Evolutionary conservation across 1,140 invertebrate species (phyloP).

Genomic region (Pseudomyrmex sp.): DNA sequence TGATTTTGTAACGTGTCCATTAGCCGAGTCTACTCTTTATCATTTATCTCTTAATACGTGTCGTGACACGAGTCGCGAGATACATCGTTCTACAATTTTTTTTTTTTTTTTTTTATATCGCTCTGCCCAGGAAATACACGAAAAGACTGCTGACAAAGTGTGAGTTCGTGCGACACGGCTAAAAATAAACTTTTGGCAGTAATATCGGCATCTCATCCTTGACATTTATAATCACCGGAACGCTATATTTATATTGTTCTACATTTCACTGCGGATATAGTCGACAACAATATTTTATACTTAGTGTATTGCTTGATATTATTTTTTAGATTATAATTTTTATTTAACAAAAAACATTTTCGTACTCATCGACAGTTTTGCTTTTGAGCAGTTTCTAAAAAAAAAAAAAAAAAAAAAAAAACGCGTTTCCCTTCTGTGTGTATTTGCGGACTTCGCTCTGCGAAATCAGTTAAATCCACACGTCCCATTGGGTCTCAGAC

Average conservation of each 20-base stretch:
- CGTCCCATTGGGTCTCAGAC: slow-evolving; percentile 40
- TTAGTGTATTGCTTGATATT: neutral
- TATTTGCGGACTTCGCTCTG: neutral
- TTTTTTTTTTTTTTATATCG: neutral
- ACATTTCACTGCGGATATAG: neutral
- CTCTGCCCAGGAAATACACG: neutral
- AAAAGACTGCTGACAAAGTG: slow-evolving; percentile 4
- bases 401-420: neutral
- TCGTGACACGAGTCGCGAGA: slow-evolving; percentile 5
- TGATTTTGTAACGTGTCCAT: slow-evolving; percentile 67
- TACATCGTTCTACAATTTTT: slow-evolving; percentile 3
- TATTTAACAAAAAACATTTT: neutral
- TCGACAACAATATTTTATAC: neutral
- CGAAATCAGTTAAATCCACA: slow-evolving; percentile 32
- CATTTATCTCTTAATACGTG: slow-evolving; percentile 50
- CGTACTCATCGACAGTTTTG: neutral
- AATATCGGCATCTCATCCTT: neutral
- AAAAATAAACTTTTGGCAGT: slow-evolving; percentile 42
- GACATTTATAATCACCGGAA: neutral
- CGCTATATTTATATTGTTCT: neutral
- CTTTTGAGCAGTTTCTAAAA: neutral
- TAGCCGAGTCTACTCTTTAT: slow-evolving; percentile 34
- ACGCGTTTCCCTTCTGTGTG: neutral
- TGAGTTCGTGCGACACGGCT: neutral
- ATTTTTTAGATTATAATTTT: neutral